phyloP scores from a whole-genome alignment of 1,140 invertebrate genomes.

The Drosophila mojavensis region DNA sequence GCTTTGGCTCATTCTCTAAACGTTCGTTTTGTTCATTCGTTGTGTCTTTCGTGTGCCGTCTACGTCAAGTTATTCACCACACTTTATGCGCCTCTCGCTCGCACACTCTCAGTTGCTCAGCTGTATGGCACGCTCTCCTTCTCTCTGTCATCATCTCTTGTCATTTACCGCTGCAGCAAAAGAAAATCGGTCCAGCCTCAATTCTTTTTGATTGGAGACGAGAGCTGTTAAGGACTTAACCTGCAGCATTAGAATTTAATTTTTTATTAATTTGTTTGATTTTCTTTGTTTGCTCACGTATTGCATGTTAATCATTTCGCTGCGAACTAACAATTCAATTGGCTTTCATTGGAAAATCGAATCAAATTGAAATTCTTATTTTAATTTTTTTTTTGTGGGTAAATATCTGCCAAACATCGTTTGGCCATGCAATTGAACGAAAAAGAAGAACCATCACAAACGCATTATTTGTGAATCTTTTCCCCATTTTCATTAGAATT shows the following conservation, averaged over 20 bases:
- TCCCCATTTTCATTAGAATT: no score
- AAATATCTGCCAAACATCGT: not conserved
- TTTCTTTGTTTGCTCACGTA: not conserved
- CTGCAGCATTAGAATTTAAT: not conserved
- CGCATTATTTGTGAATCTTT: slow-evolving; percentile 2
- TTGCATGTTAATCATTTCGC: slow-evolving; percentile 4
- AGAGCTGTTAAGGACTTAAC: slow-evolving; percentile 5
- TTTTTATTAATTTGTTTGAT: not conserved
- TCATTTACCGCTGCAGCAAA: slow-evolving; percentile 46
- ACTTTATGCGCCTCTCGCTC: slow-evolving; percentile 32
- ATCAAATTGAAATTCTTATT: not conserved
- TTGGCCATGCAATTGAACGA: no score
- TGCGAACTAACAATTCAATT: not conserved
- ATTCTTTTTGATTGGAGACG: slow-evolving; percentile 6
- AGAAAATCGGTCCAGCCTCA: slow-evolving; percentile 17
- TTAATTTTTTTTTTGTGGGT: not conserved
- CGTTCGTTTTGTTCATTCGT: slow-evolving; percentile 42
- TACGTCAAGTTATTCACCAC: slow-evolving; percentile 45
- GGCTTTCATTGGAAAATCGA: not conserved
- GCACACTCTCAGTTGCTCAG: slow-evolving; percentile 30
- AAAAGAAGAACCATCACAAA: not conserved
- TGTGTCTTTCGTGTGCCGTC: slow-evolving; percentile 41
- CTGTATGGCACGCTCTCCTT: slow-evolving; percentile 34
- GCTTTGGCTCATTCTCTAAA: slow-evolving; percentile 52
- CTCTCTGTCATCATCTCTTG: slow-evolving; percentile 23